Conservation (phyloP, 1,140 invertebrate species). For the Zophobas atratus region DNA sequence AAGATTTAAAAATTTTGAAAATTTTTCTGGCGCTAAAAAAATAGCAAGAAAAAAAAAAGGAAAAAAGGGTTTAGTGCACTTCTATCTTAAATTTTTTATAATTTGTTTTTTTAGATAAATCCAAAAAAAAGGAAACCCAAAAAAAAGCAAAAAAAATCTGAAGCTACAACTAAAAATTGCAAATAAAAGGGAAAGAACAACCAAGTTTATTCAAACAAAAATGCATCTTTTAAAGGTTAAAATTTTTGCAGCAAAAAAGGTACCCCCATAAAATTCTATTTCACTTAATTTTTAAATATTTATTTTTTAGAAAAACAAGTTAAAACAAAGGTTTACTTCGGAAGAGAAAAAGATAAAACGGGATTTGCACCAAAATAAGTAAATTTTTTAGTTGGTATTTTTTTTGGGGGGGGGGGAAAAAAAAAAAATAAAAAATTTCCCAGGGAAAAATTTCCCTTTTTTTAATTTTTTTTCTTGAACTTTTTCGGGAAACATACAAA, state of each 20-base stretch:
- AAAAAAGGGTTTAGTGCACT: constrained; percentile 16
- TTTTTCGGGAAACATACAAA: constrained; percentile 75
- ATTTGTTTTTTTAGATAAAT: constrained; percentile 27
- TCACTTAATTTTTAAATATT: constrained; percentile 42
- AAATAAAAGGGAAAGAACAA: not conserved
- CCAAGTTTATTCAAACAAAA: not conserved
- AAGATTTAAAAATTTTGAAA: constrained; percentile 66
- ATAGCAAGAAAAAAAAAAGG: constrained; percentile 48
- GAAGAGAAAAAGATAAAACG: constrained; percentile 64
- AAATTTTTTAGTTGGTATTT: constrained; percentile 15
- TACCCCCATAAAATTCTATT: constrained; percentile 15
- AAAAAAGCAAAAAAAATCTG: constrained; percentile 17
- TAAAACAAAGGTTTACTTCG: constrained; percentile 58
- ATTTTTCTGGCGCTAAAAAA: constrained; percentile 59
- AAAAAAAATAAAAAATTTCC: constrained; percentile 1
- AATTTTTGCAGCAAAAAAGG: constrained; percentile 37
- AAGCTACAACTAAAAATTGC: no score
- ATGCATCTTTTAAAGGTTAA: constrained; percentile 32
- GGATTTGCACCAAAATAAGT: constrained; percentile 50
- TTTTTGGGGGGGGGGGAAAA: not conserved
- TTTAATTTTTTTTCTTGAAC: constrained; percentile 64
- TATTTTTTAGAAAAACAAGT: constrained; percentile 63
- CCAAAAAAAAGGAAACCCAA: constrained; percentile 3
- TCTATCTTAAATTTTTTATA: not conserved
- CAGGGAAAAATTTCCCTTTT: constrained; percentile 1